Evolutionary conservation across 37 sponge, comb jelly and placozoan species (phyloP).

Genomic region (Aplysina aerophoba): DNA sequence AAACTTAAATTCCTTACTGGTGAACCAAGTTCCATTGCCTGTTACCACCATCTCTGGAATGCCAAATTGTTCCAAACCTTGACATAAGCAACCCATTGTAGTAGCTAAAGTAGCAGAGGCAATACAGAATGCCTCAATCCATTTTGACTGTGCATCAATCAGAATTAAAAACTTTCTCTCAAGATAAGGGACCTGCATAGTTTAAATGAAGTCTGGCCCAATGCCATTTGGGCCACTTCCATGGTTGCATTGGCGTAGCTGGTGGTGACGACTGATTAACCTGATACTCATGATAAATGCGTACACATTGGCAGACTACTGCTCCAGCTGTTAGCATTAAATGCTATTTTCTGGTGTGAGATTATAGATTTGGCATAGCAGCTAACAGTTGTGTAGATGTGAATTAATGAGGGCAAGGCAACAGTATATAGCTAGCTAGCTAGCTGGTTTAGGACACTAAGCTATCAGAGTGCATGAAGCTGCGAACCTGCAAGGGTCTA

Average conservation of each 20-base stretch:
- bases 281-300: neutral
- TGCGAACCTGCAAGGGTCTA: too few relatives aligned
- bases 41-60: conserved; percentile 16
- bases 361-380: neutral
- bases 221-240: neutral
- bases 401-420: too few relatives aligned
- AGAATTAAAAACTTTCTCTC: neutral
- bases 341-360: neutral
- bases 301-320: neutral
- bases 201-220: neutral
- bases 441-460: too few relatives aligned
- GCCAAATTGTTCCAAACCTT: neutral
- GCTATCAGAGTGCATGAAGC: too few relatives aligned
- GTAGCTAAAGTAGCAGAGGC: neutral
- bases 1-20: neutral
- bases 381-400: too few relatives aligned
- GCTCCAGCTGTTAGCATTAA: neutral
- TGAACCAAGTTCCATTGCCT: neutral
- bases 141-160: neutral
- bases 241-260: neutral
- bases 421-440: too few relatives aligned
- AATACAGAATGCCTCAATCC: neutral
- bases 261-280: neutral
- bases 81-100: neutral
- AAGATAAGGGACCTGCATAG: conserved; percentile 8